phyloP scores from a whole-genome alignment of 2,888 invertebrate species.

The Leptothorax acervorum region DNA sequence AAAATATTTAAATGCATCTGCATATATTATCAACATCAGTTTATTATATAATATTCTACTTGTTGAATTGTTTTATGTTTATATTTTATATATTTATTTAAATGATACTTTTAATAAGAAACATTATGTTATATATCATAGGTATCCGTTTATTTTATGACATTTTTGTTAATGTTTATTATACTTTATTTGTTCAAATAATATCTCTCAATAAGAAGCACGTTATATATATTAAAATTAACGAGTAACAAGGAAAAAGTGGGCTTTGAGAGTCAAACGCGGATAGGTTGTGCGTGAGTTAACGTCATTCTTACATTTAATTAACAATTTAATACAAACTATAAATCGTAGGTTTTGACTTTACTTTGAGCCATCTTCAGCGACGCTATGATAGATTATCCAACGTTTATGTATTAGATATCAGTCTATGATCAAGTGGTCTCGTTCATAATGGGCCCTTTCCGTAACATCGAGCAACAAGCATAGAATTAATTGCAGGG shows the following conservation, averaged over 20 bases:
- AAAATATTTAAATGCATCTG: not conserved
- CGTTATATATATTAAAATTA: not conserved
- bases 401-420: not conserved
- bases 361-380: too few species aligned
- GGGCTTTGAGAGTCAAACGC: not conserved
- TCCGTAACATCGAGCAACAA: not conserved
- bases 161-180: constrained; percentile 1
- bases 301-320: too few species aligned
- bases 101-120: not conserved
- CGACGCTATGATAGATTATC: too few species aligned
- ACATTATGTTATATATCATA: not conserved
- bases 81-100: not conserved
- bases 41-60: not conserved
- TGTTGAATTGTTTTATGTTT: constrained; percentile 1
- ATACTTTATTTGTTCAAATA: not conserved
- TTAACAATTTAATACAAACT: too few species aligned
- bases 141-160: not conserved
- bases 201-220: not conserved
- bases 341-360: too few species aligned
- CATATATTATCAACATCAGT: not conserved
- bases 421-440: not conserved
- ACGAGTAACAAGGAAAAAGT: not conserved
- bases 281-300: too few species aligned
- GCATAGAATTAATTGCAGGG: constrained; percentile 9
- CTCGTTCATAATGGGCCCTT: not conserved